Evolutionary conservation across 2,888 invertebrate species (phyloP), one percentile per base, ranked within the genome.

Genomic region (Dysmachus trigonus): DNA sequence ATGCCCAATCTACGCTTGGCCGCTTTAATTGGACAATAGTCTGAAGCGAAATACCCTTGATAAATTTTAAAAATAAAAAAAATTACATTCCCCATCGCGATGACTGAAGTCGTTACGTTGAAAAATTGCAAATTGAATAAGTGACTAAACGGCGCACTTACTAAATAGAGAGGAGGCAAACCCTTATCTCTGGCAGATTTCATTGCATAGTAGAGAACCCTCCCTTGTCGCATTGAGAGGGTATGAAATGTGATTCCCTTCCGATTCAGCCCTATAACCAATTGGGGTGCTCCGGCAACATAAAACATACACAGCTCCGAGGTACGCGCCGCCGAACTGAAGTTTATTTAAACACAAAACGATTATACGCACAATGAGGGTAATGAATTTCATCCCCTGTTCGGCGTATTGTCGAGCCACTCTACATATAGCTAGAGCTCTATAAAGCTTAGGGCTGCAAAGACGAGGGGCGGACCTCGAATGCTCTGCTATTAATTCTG

Each of bases 101-200:
- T 13, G 51, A 62, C 81, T 79, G 38, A 83, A 77, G 72, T 88
- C 87, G 87, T 89, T 88, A 88, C 86, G 89, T 90, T 90, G 90
- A 91, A 92, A 92, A 92, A 91, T 91, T 91, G 91, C 91, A 92
- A 92, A 92, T 92, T 92, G 91, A 92, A 92, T 92, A 91, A 91
- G 90, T 87, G 86, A 86, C 90, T 90, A 90, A 91, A 90, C 90
- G 90, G 89, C 74, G 85, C 87, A 86, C 85, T 88, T 86, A 87
- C 87, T 88, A 88, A 88, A 88, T 88, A 77, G 77, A 88, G 86
- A 86, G 86, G 79, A 87, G 74, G 84, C 72, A 82, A 73, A 30
- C 84, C 86, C 83, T 87, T 88, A 87, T 86, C 86, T 62, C 82
- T 85, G 86, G 86, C 87, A 87, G 87, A 87, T 87, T 87, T 87